phyloP scores from a whole-genome alignment of 2,888 invertebrate genomes.

The Euproctis similis region DNA sequence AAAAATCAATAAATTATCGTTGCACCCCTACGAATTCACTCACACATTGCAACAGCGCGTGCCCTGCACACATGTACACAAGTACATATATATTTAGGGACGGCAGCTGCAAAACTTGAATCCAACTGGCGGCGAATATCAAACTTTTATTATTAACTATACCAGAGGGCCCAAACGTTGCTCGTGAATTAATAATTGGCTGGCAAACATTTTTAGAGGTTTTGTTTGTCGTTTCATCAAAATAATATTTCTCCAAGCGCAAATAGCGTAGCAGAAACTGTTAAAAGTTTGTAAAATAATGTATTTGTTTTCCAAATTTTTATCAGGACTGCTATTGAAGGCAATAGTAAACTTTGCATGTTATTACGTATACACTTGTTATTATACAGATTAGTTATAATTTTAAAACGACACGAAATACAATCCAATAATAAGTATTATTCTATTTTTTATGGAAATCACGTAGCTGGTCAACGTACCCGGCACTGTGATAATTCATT shows the following conservation, averaged over 20 bases:
- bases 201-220: constrained; percentile 12
- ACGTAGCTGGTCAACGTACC: no score
- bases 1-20: constrained; percentile 24
- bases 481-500: constrained; percentile 4
- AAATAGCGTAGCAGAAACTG: no score
- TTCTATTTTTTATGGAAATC: no score
- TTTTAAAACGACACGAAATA: no score
- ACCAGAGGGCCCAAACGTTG: constrained; percentile 11
- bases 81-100: constrained; percentile 38
- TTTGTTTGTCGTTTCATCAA: constrained; percentile 17
- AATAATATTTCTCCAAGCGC: no score
- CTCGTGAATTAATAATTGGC: constrained; percentile 19
- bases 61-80: constrained; percentile 23
- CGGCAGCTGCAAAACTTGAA: constrained; percentile 71
- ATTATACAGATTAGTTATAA: no score
- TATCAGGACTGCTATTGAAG: no score
- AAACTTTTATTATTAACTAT: constrained; percentile 52
- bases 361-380: no score
- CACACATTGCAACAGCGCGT: constrained; percentile 28
- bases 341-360: no score
- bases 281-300: no score
- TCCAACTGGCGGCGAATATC: constrained; percentile 47
- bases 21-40: constrained; percentile 28
- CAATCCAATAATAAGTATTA: no score
- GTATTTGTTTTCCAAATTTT: no score